Evolutionary conservation across 2,113 vertebrate genomes (phyloP).

Genomic region (Platichthys stellatus): DNA sequence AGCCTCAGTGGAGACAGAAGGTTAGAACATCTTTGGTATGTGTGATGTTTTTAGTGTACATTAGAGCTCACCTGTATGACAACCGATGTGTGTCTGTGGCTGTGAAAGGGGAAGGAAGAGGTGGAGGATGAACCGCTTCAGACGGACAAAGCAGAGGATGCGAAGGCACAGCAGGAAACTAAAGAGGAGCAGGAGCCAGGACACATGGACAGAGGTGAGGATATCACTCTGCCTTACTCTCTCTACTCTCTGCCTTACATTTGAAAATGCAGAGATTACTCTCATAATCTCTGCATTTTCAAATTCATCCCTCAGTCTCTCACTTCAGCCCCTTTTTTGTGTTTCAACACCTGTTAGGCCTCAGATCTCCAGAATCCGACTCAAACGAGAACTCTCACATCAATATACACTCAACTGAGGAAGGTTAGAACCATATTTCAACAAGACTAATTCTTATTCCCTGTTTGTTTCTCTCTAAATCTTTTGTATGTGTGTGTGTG

Average conservation of each 20-base stretch:
- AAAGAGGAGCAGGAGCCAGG: slow-evolving; percentile 39
- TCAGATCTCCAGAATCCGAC: slow-evolving; percentile 44
- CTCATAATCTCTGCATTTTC: not conserved
- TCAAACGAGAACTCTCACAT: not conserved
- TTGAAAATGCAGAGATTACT: no score
- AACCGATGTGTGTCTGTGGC: not conserved
- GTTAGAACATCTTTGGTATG: slow-evolving; percentile 12
- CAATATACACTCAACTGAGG: slow-evolving; percentile 30
- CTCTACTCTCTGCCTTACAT: not conserved
- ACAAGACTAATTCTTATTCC: not conserved
- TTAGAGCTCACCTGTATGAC: not conserved
- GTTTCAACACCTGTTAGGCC: slow-evolving; percentile 16
- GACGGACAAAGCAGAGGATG: slow-evolving; percentile 31
- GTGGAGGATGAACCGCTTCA: slow-evolving; percentile 21
- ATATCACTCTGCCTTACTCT: not conserved
- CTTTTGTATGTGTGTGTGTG: slow-evolving; percentile 6
- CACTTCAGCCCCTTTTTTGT: not conserved
- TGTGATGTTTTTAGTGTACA: rapidly evolving
- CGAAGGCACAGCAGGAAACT: slow-evolving; percentile 21
- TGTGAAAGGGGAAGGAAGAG: slow-evolving; percentile 24
- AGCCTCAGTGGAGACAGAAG: slow-evolving; percentile 73
- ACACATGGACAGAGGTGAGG: slow-evolving; percentile 52
- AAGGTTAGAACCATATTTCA: slow-evolving; percentile 40
- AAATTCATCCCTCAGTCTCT: not conserved
- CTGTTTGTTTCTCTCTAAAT: not conserved